phyloP scores from a whole-genome alignment of 1,140 invertebrate genomes.

The Caenorhabditis brenneri region DNA sequence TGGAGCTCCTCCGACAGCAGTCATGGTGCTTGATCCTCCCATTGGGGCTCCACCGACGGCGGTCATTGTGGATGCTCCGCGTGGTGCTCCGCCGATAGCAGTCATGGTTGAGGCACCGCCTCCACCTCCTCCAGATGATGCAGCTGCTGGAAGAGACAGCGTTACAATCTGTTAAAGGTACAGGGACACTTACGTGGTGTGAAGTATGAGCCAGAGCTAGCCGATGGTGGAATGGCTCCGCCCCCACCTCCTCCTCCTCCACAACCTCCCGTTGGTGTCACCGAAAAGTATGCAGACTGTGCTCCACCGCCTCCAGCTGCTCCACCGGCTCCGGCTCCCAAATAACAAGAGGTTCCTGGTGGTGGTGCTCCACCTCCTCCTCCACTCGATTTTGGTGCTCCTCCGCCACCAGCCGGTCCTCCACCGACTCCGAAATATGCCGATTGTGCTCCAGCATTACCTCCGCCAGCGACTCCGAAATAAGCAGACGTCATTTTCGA shows the following conservation, averaged over 20 bases:
- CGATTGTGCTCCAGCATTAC: conserved; percentile 35
- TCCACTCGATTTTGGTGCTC: neutral
- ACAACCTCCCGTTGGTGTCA: neutral
- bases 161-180: too few relatives aligned
- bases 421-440: conserved; percentile 46
- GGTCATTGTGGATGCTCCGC: conserved; percentile 33
- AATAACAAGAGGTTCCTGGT: conserved; percentile 24
- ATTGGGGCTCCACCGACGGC: conserved; percentile 20
- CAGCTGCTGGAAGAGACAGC: neutral
- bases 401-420: conserved; percentile 13
- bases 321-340: conserved; percentile 35
- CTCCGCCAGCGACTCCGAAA: conserved; percentile 44
- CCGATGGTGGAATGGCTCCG: neutral
- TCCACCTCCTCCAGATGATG: neutral
- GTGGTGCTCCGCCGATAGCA: conserved; percentile 33
- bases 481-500: conserved; percentile 44
- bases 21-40: conserved; percentile 33
- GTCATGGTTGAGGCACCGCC: conserved; percentile 35
- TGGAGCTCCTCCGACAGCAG: conserved; percentile 38
- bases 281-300: conserved; percentile 38
- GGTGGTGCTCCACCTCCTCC: conserved; percentile 34
- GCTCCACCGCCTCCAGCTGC: conserved; percentile 5
- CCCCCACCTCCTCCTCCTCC: neutral
- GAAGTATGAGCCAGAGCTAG: neutral
- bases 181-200: neutral